phyloP scores from a whole-genome alignment of 2,797 vertebrate species.

The Sphenopsis melanotis region DNA sequence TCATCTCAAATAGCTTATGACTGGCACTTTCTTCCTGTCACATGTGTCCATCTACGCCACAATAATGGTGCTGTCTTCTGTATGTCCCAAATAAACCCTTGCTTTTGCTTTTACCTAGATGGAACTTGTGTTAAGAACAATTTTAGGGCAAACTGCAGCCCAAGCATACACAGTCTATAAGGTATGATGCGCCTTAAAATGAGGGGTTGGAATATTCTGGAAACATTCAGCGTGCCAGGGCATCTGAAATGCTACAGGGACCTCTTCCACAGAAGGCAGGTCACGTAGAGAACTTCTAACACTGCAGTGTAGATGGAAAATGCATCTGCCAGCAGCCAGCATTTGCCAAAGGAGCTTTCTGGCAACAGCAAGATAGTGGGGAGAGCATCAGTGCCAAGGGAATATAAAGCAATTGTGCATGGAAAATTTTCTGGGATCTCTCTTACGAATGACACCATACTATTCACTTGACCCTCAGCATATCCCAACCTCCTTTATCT shows the following conservation, averaged over 20 bases:
- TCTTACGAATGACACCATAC: background rate
- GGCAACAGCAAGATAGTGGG: background rate
- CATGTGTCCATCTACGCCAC: background rate
- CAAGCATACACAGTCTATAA: background rate
- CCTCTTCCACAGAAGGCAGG: background rate
- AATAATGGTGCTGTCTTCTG: accelerated
- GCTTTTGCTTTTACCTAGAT: background rate
- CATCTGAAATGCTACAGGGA: background rate
- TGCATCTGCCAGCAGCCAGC: background rate
- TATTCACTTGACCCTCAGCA: background rate
- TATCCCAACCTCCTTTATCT: slow-evolving; percentile 12
- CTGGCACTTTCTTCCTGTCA: background rate
- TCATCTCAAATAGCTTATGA: background rate
- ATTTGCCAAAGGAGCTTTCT: slow-evolving; percentile 18
- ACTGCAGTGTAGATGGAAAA: slow-evolving; percentile 12
- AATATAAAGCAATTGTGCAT: background rate
- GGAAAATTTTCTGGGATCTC: slow-evolving; percentile 33
- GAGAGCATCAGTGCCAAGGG: background rate
- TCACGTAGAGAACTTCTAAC: background rate
- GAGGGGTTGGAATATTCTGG: background rate
- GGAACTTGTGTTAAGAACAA: background rate
- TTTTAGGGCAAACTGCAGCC: background rate
- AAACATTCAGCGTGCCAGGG: background rate
- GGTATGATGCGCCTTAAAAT: background rate
- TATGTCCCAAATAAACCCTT: background rate